phyloP scores from a whole-genome alignment of 2,888 invertebrate species.

The Graphium colonna region DNA sequence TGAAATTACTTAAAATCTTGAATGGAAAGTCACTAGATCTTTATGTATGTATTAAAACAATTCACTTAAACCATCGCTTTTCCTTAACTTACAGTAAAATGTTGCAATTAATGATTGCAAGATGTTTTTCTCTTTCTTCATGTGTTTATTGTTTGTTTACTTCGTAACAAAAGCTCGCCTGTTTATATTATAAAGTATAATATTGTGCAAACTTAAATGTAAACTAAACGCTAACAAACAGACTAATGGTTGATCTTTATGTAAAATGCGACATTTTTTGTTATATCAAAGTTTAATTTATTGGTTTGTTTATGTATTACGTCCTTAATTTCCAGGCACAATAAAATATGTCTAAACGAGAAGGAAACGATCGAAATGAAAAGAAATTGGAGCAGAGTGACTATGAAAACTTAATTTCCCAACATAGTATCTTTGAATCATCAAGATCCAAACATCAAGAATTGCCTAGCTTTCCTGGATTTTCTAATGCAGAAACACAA shows the following conservation, averaged over 20 bases:
- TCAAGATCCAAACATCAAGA: slow-evolving; percentile 67
- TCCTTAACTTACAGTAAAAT: too few species aligned
- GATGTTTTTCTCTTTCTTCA: not conserved
- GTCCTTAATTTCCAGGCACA: slow-evolving; percentile 32
- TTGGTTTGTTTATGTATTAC: slow-evolving; percentile 1
- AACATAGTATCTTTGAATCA: slow-evolving; percentile 74
- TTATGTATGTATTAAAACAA: slow-evolving; percentile 14
- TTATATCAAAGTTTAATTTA: not conserved
- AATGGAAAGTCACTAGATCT: slow-evolving; percentile 31
- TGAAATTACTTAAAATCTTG: slow-evolving; percentile 48
- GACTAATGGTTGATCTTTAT: too few species aligned
- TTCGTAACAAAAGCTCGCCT: slow-evolving; percentile 10
- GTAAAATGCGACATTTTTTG: too few species aligned
- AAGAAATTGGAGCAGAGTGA: slow-evolving; percentile 72
- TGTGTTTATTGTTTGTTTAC: slow-evolving; percentile 21
- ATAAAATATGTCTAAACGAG: slow-evolving; percentile 72
- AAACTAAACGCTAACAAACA: too few species aligned
- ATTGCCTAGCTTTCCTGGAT: slow-evolving; percentile 73
- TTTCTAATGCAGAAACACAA: slow-evolving; percentile 76
- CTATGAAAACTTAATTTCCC: slow-evolving; percentile 73
- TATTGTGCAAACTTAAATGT: too few species aligned
- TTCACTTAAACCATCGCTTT: slow-evolving; percentile 1
- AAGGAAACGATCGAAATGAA: slow-evolving; percentile 67
- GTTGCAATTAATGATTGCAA: too few species aligned
- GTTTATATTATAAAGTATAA: not conserved